Base-by-base conservation (phyloP, 2,113 vertebrate species). In the Cacatua alba region DNA sequence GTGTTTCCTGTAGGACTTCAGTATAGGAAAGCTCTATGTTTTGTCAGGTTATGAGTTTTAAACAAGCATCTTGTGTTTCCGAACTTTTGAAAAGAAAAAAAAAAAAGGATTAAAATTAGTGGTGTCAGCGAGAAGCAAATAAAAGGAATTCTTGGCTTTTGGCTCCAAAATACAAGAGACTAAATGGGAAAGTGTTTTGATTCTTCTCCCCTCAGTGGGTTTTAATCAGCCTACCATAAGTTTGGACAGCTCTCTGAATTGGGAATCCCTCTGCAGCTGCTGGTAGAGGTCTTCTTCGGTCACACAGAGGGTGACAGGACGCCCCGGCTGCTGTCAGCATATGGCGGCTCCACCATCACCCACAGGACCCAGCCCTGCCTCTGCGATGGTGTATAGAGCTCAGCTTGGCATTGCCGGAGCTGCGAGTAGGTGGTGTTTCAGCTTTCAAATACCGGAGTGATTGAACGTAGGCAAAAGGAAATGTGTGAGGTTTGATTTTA, bases 321-420 rank as follows among this genome's bases (percentile, higher is more conserved):
- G 5, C 11, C 33, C 20, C 1, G 2, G 65, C 39, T 11, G 0
- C 25, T 9, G 31, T 67, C 24, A 13, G 60, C 35, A 3, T 8
- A 37, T 0, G 26, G 35, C 33, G 59, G 59, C 71, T 70, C 20
- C 19, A 68, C 62, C 2, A 0, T 8, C 39, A 28, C 44, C 67
- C 35, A 39, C 35, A 2, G 41, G 63, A 37, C 6, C 46, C 39
- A 18, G n/a, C 52, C 24, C 46, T 14, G 64, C 51, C 17, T 25
- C 41, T 4, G n/a, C 46, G 2, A 33, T 15, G 59, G 7, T 11
- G 37, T 20, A 8, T n/a, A 13, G 83, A 29, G 39, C 74, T 17
- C 10, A 2, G 53, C 52, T 13, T 4, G 0, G 62, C 9, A 0
- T 4, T 52, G 72, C 74, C 0, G 0, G 52, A 64, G 67, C 82